Percentiles rank a stretch among this genome's conserved stretches.
Evolutionary conservation across 2,113 vertebrate genomes (phyloP).

Genomic region (Apistogramma diplotaenia): DNA sequence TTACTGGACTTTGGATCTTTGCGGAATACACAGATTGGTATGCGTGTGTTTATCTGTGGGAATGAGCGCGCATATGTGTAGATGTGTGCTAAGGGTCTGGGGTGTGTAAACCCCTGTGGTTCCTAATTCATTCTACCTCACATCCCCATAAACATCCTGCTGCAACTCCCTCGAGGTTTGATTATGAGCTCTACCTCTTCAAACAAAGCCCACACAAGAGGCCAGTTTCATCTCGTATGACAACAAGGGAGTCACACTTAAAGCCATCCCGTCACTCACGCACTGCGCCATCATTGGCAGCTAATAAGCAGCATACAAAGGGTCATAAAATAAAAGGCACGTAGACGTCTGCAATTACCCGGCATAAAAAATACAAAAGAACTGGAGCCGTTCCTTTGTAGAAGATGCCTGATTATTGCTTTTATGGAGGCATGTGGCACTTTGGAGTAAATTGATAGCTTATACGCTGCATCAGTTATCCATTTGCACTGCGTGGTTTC

Average conservation of each 20-base stretch:
- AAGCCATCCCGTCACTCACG: not conserved
- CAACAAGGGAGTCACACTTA: not conserved
- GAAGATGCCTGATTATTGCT: not conserved
- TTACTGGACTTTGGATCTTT: conserved; percentile 1
- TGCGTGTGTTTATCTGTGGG: not conserved
- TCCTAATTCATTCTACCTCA: conserved; percentile 64
- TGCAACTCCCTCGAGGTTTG: conserved; percentile 54
- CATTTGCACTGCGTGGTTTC: conserved; percentile 7
- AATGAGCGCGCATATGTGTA: not conserved
- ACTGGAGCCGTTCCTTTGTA: not conserved
- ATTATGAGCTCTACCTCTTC: conserved; percentile 61
- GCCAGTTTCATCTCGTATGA: conserved; percentile 22
- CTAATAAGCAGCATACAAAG: conserved; percentile 4
- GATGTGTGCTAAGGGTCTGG: not conserved
- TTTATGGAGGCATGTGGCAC: not conserved
- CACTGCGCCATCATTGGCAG: not conserved
- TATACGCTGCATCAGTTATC: conserved; percentile 2
- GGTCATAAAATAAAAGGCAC: not conserved
- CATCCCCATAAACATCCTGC: conserved; percentile 72
- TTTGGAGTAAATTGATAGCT: conserved; percentile 6
- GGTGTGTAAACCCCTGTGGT: conserved; percentile 40
- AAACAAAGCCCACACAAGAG: conserved; percentile 71
- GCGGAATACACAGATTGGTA: not conserved
- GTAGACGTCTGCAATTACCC: not conserved
- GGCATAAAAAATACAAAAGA: not conserved